These are phyloP conservation scores for Mythimna albipuncta DNA, from an alignment of 2,888 invertebrate genomes.

Conservation along the genomic window DNA sequence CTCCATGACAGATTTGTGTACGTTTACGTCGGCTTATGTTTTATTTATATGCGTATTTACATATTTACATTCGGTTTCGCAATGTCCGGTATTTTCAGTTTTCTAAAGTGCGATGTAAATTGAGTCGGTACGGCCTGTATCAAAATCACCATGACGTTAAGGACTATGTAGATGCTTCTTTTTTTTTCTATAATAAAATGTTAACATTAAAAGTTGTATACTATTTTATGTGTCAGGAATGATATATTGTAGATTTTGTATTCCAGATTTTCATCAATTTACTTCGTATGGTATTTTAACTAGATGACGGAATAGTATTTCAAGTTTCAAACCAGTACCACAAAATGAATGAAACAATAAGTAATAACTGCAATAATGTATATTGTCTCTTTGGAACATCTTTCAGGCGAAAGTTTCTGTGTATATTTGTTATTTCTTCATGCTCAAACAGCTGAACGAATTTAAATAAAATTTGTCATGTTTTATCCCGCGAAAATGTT, in stretches of 20 bases:
- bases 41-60: slow-evolving; percentile 50
- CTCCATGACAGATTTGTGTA: slow-evolving; percentile 58
- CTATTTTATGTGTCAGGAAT: too few relatives aligned
- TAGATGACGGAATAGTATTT: background rate
- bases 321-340: too few relatives aligned
- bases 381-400: background rate
- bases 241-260: background rate
- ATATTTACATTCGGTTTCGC: slow-evolving; percentile 48
- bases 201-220: slow-evolving; percentile 9
- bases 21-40: slow-evolving; percentile 47
- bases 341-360: background rate
- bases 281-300: slow-evolving; percentile 4
- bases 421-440: too few relatives aligned
- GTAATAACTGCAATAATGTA: background rate
- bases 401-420: too few relatives aligned
- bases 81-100: slow-evolving; percentile 35
- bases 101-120: slow-evolving; percentile 56
- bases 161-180: background rate
- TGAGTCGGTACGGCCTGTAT: slow-evolving; percentile 30
- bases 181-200: slow-evolving; percentile 4
- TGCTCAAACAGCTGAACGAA: too few relatives aligned
- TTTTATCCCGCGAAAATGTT: background rate
- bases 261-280: background rate
- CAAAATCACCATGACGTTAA: slow-evolving; percentile 26
- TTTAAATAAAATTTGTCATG: too few relatives aligned